Percentiles rank a stretch among this genome's conserved stretches.
Conservation (phyloP, 1,140 invertebrate genomes). For the Globodera ellingtonae region DNA sequence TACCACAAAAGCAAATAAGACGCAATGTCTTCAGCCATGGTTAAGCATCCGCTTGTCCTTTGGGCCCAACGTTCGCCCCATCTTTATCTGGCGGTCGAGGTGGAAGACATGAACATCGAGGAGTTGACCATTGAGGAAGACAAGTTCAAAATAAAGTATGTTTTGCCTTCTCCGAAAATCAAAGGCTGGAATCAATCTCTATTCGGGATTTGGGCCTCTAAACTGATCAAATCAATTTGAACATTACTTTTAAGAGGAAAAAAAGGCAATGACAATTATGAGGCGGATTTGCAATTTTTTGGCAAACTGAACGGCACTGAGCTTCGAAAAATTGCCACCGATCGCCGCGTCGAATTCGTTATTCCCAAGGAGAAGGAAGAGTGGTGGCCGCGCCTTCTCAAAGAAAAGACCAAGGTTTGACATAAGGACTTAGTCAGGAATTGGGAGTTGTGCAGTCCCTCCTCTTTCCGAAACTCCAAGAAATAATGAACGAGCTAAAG, state of each 20-base stretch:
- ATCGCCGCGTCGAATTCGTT: slow-evolving; percentile 54
- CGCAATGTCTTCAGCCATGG: slow-evolving; percentile 11
- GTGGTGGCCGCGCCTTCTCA: slow-evolving; percentile 56
- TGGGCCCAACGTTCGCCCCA: slow-evolving; percentile 51
- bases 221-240: not conserved
- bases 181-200: not conserved
- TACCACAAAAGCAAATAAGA: not conserved
- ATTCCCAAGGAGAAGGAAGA: slow-evolving; percentile 52
- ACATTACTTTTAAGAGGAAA: slow-evolving; percentile 48
- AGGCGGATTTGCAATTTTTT: slow-evolving; percentile 51
- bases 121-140: slow-evolving; percentile 52
- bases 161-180: slow-evolving; percentile 1
- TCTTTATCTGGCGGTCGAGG: slow-evolving; percentile 50
- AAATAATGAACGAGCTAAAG: no score
- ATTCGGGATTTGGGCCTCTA: not conserved
- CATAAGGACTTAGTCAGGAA: not conserved
- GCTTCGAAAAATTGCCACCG: slow-evolving; percentile 48
- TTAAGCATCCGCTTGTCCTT: slow-evolving; percentile 47
- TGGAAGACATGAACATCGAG: slow-evolving; percentile 56
- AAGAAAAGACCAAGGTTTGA: slow-evolving; percentile 44
- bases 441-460: no score
- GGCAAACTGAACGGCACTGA: slow-evolving; percentile 45
- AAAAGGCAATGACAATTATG: slow-evolving; percentile 43
- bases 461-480: no score
- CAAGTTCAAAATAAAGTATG: slow-evolving; percentile 52